Conservation (phyloP, 2,888 invertebrate species). For the Caenorhabditis zanzibari region DNA sequence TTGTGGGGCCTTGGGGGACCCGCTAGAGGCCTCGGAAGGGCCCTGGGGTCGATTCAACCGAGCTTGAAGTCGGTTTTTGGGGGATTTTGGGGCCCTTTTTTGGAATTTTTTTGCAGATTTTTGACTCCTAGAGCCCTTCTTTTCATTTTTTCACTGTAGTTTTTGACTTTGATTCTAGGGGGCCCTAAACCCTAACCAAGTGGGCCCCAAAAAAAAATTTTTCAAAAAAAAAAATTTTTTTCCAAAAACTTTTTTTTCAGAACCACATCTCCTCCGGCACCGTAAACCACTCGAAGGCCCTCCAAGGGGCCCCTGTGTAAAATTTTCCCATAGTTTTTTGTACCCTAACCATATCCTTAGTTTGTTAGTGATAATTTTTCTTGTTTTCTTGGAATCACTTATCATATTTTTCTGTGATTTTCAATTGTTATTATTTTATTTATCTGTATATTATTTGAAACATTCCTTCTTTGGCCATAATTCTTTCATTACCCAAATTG, state of each 20-base stretch:
- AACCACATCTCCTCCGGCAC: conserved; percentile 45
- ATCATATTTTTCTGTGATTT: background rate
- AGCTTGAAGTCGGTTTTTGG: too few species aligned
- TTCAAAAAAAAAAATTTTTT: background rate
- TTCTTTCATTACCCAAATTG: background rate
- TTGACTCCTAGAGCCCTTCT: too few species aligned
- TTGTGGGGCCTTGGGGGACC: too few species aligned
- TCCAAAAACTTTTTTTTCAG: conserved; percentile 25
- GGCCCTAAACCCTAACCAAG: too few species aligned
- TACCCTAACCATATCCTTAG: conserved; percentile 13
- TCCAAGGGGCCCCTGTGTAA: conserved; percentile 22
- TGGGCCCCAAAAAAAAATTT: background rate
- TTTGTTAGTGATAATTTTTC: conserved; percentile 2
- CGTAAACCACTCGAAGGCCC: background rate
- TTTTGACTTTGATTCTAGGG: too few species aligned
- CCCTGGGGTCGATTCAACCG: too few species aligned
- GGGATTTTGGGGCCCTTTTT: too few species aligned
- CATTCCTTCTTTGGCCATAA: background rate
- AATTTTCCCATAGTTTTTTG: background rate
- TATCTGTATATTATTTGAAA: background rate
- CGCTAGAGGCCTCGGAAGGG: too few species aligned
- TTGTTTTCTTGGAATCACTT: background rate
- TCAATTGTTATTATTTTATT: background rate
- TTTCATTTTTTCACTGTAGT: too few species aligned
- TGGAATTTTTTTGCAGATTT: too few species aligned